Conservation (phyloP, 2,888 invertebrate species). For the Ametastegia equiseti region DNA sequence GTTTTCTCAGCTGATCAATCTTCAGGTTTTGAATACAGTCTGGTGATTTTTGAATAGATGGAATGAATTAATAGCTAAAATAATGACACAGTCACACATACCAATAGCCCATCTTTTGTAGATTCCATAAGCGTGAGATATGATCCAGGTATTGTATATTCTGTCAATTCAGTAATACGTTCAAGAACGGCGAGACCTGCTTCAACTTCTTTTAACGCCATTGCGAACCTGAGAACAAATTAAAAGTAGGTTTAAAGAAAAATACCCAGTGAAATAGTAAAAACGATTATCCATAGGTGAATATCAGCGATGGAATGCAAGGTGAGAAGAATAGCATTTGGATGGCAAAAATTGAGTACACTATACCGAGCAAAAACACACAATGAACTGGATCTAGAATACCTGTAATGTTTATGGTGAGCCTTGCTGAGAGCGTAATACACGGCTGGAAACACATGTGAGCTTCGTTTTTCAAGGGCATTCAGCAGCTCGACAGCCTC, state of each 20-base stretch:
- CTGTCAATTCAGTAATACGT: conserved; percentile 35
- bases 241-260: too few relatives aligned
- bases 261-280: background rate
- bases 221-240: conserved; percentile 59
- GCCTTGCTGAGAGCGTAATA: conserved; percentile 60
- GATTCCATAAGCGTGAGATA: conserved; percentile 57
- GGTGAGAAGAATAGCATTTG: background rate
- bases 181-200: conserved; percentile 56
- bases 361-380: too few relatives aligned
- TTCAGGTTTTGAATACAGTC: background rate
- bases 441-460: conserved; percentile 58
- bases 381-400: conserved; percentile 18
- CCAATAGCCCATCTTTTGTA: conserved; percentile 54
- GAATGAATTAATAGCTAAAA: conserved; percentile 14
- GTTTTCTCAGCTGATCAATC: background rate
- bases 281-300: background rate
- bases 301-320: background rate
- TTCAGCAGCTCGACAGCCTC: conserved; percentile 56
- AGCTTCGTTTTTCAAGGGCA: conserved; percentile 53
- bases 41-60: background rate
- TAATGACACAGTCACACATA: conserved; percentile 42
- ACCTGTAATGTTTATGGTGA: conserved; percentile 63
- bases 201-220: conserved; percentile 55
- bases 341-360: background rate
- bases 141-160: conserved; percentile 61